phyloP scores from a whole-genome alignment of 2,888 invertebrate species.

The Drosophila sordidula region DNA sequence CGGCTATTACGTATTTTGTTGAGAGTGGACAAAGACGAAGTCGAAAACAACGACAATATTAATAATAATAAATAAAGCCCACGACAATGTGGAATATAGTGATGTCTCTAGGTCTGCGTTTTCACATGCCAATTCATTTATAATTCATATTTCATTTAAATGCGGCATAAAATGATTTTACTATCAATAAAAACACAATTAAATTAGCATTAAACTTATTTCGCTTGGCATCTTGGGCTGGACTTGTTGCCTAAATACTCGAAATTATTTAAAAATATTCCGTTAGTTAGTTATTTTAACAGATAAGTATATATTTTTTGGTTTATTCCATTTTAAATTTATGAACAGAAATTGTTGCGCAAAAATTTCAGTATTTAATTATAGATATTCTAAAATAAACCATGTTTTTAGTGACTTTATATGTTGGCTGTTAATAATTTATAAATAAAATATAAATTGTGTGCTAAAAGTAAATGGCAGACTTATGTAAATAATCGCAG shows the following conservation, averaged over 20 bases:
- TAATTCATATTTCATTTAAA: constrained; percentile 68
- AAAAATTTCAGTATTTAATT: constrained; percentile 1
- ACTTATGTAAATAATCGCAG: too few relatives aligned
- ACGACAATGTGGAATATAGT: constrained; percentile 27
- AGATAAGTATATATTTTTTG: constrained; percentile 9
- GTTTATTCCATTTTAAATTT: constrained; percentile 8
- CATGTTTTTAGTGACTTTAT: neutral
- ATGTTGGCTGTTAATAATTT: neutral
- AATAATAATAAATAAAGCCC: constrained; percentile 17
- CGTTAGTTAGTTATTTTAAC: constrained; percentile 13
- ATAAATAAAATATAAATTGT: neutral
- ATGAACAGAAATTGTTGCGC: constrained; percentile 23
- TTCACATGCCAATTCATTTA: constrained; percentile 53
- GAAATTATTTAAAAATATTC: constrained; percentile 59
- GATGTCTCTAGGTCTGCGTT: constrained; percentile 20
- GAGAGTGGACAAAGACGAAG: neutral
- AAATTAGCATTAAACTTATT: constrained; percentile 81
- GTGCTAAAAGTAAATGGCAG: neutral
- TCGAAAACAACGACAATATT: constrained; percentile 9
- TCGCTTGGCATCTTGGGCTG: constrained; percentile 13
- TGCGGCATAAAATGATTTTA: constrained; percentile 77
- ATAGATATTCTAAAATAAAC: neutral
- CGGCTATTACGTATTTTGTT: too few relatives aligned
- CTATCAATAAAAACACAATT: constrained; percentile 83
- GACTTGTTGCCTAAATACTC: constrained; percentile 35